Conservation (phyloP, 2,888 invertebrate species). For the Megastigmus dorsalis region DNA sequence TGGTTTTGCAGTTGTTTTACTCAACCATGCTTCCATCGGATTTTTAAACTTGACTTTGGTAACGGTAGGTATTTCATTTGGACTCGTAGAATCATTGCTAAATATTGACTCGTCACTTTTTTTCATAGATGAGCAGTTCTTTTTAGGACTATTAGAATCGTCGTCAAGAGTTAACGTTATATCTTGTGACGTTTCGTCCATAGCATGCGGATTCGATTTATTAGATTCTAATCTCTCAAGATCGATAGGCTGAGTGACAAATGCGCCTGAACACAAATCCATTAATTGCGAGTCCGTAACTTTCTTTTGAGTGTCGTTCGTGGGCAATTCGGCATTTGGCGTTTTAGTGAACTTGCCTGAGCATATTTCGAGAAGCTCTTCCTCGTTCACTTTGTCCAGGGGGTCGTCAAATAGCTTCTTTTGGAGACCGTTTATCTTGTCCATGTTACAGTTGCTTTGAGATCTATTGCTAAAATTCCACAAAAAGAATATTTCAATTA, state of each 20-base stretch:
- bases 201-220: background rate
- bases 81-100: conserved; percentile 33
- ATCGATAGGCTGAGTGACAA: conserved; percentile 63
- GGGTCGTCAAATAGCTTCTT: conserved; percentile 73
- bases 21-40: conserved; percentile 37
- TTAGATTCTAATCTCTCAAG: background rate
- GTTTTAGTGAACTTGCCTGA: too few species aligned
- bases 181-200: conserved; percentile 64
- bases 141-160: conserved; percentile 40
- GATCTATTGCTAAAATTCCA: conserved; percentile 22
- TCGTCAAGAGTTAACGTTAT: conserved; percentile 62
- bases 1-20: conserved; percentile 9
- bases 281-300: conserved; percentile 66
- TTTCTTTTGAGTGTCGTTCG: too few species aligned
- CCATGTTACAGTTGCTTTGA: conserved; percentile 40
- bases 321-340: too few species aligned
- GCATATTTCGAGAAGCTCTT: conserved; percentile 77
- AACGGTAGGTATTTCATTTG: background rate
- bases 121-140: background rate
- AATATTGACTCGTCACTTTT: conserved; percentile 33
- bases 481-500: background rate
- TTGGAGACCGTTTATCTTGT: conserved; percentile 63
- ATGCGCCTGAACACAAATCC: conserved; percentile 77
- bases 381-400: conserved; percentile 70
- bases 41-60: background rate